Evolutionary conservation across 2,113 vertebrate species (phyloP).

Genomic region (Heterocephalus glaber): DNA sequence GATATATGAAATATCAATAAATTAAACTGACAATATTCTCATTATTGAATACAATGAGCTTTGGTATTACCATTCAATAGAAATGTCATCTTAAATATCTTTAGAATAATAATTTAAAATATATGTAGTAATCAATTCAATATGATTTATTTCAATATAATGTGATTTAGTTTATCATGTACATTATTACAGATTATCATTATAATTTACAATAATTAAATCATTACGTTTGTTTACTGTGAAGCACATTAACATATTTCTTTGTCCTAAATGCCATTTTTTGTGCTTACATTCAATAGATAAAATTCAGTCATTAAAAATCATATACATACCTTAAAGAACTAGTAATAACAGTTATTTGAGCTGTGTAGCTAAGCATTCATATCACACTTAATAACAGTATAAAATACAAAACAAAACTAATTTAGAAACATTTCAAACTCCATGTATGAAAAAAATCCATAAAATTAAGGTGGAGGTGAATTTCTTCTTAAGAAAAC

Average conservation of each 20-base stretch:
- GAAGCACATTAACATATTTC: background rate
- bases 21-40: slow-evolving; percentile 49
- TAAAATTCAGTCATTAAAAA: background rate
- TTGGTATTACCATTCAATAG: slow-evolving; percentile 62
- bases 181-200: slow-evolving; percentile 45
- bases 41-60: slow-evolving; percentile 41
- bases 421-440: background rate
- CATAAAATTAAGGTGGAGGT: background rate
- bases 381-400: background rate
- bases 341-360: background rate
- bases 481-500: background rate
- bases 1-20: slow-evolving; percentile 32
- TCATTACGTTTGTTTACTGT: background rate
- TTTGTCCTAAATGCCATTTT: background rate
- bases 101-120: slow-evolving; percentile 72
- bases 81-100: slow-evolving; percentile 62
- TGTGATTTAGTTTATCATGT: slow-evolving; percentile 54
- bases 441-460: background rate
- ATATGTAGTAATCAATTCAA: slow-evolving; percentile 58
- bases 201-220: slow-evolving; percentile 65
- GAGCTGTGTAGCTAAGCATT: background rate
- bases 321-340: background rate
- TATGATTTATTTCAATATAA: slow-evolving; percentile 61
- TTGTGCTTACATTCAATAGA: background rate
- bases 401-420: background rate